These are phyloP conservation scores for Ectemnius cavifrons DNA, from an alignment of 2,888 invertebrate species.

Conservation along the genomic window DNA sequence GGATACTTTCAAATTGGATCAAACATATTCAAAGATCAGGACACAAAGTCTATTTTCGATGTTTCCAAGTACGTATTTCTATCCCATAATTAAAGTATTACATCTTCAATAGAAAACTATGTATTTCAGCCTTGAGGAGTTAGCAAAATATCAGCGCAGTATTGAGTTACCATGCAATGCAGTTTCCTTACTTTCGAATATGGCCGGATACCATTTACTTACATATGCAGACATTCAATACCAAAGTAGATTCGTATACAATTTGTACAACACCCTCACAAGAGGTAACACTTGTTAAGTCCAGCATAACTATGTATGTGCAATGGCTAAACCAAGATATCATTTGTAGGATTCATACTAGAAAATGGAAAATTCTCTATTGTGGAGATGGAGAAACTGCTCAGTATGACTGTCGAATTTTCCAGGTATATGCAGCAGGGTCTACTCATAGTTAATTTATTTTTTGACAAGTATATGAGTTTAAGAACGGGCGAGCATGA, in stretches of 20 bases:
- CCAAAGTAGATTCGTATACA: slow-evolving; percentile 73
- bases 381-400: slow-evolving; percentile 65
- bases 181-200: slow-evolving; percentile 71
- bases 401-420: slow-evolving; percentile 69
- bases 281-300: slow-evolving; percentile 56
- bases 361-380: slow-evolving; percentile 66
- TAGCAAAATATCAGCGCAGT: slow-evolving; percentile 68
- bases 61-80: slow-evolving; percentile 58
- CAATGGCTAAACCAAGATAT: too few relatives aligned
- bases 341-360: slow-evolving; percentile 68
- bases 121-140: slow-evolving; percentile 61
- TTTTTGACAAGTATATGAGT: slow-evolving; percentile 70
- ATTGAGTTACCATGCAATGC: slow-evolving; percentile 72
- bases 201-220: slow-evolving; percentile 73
- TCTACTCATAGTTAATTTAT: slow-evolving; percentile 70
- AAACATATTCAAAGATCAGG: slow-evolving; percentile 63
- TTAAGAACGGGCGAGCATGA: slow-evolving; percentile 67
- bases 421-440: slow-evolving; percentile 75
- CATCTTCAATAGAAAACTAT: neutral
- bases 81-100: slow-evolving; percentile 7
- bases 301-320: too few relatives aligned
- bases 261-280: slow-evolving; percentile 71
- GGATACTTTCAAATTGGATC: slow-evolving; percentile 72
- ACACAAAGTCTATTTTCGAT: slow-evolving; percentile 71
- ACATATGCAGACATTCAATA: slow-evolving; percentile 70